Base-by-base conservation (phyloP, 2,888 invertebrate species). In the Melieria omissa region DNA sequence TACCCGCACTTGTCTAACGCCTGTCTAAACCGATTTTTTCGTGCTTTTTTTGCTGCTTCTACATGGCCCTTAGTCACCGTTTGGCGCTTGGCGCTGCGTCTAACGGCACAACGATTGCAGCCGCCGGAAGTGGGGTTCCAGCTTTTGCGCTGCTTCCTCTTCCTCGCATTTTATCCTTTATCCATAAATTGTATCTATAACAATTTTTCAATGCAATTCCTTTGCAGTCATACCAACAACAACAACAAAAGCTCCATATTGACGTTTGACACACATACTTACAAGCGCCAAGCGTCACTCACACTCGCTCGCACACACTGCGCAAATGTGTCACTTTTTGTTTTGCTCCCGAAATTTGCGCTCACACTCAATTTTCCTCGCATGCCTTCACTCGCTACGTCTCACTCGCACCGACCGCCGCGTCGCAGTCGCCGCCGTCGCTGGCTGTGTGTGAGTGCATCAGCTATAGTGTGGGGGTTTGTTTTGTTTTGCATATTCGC, bases 171-270 rank as follows among this genome's bases (percentile, higher is more conserved):
- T 46, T 12, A 44, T 62, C 10, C 45, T 52, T 49, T 58, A 60
- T n/a, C 63, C 64, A 58, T 70, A 71, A 74, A 67, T 75, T 73
- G 75, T 78, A 73, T 78, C 73, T 78, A 78, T 76, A 78, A 77
- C 78, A 76, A 76, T 74, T 76, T 77, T 75, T 75, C 74, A 74
- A 65, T 72, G 70, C 72, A 77, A 77, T 77, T 75, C 77, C 77
- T 75, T 75, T 76, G 76, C 77, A 77, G 71, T 54, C 29, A 14
- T 10, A 52, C 12, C 52, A 52, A 52, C 57, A 57, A 57, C n/a
- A 16, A 57, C 10, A 14, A n/a, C 45, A n/a, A 41, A 9, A 16
- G n/a, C 29, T 12, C n/a, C 41, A 7, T 41, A 14, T 10, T 42
- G 58, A 58, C 14, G 54, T 52, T 65, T 65, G 64, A 54, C 64